Conservation (phyloP, 2,113 vertebrate genomes). For the Pangasianodon gigas region DNA sequence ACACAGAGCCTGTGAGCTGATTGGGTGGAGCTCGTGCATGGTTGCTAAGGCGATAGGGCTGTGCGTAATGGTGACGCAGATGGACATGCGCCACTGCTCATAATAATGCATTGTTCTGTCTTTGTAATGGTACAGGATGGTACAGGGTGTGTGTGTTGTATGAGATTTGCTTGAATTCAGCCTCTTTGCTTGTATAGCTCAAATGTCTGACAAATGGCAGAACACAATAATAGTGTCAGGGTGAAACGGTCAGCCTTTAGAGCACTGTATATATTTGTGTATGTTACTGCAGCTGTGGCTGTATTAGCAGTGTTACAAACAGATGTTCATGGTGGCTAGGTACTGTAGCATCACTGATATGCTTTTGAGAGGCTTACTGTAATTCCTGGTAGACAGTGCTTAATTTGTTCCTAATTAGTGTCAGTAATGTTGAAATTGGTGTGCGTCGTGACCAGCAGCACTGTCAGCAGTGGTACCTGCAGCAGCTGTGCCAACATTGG, state of each 20-base stretch:
- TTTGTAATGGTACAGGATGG: slow-evolving; percentile 16
- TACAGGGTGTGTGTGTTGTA: background rate
- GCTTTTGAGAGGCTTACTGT: background rate
- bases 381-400: background rate
- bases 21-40: slow-evolving; percentile 33
- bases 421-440: background rate
- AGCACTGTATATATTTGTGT: background rate
- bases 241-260: background rate
- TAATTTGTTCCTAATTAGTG: background rate
- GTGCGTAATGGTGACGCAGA: slow-evolving; percentile 47
- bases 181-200: slow-evolving; percentile 1
- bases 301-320: background rate
- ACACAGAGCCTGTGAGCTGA: slow-evolving; percentile 25
- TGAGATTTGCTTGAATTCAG: background rate
- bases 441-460: background rate
- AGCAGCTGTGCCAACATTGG: slow-evolving; percentile 15
- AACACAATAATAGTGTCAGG: background rate
- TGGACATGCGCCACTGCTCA: slow-evolving; percentile 37
- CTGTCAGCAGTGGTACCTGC: background rate
- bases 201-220: background rate
- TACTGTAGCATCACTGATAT: background rate
- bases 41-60: slow-evolving; percentile 43
- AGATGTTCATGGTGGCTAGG: background rate
- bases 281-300: background rate
- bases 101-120: slow-evolving; percentile 32